phyloP scores from a whole-genome alignment of 2,113 vertebrate genomes.

The Numenius arquata region DNA sequence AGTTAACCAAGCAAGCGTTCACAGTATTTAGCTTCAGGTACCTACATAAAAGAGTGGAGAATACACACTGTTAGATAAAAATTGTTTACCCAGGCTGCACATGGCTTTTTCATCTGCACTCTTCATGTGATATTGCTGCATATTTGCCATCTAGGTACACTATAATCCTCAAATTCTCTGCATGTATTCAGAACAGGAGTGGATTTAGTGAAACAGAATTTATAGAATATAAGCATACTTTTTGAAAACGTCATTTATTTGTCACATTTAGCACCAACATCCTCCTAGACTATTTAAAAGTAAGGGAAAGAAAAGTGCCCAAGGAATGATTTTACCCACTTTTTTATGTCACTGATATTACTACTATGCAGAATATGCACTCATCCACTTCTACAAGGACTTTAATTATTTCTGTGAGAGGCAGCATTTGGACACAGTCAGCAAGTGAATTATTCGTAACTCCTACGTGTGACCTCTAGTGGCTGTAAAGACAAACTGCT shows the following conservation, averaged over 20 bases:
- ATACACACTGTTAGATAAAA: neutral
- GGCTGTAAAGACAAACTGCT: neutral
- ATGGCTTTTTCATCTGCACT: neutral
- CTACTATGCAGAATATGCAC: neutral
- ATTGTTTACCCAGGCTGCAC: neutral
- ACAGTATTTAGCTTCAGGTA: neutral
- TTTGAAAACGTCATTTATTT: neutral
- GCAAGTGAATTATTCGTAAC: neutral
- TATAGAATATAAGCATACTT: neutral
- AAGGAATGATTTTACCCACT: neutral
- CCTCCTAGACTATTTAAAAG: neutral
- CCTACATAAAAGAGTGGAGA: neutral
- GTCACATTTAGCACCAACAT: neutral
- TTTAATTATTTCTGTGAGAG: neutral
- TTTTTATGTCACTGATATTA: neutral
- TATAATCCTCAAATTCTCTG: neutral
- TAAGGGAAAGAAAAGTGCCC: neutral
- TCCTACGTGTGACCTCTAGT: neutral
- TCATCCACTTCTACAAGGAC: neutral
- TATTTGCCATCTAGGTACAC: neutral
- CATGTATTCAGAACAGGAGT: neutral
- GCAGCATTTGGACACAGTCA: neutral
- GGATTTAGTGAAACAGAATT: neutral
- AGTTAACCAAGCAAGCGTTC: neutral
- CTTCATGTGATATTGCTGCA: neutral